Percentiles rank a stretch among this genome's conserved stretches.
Evolutionary conservation across 2,113 vertebrate genomes (phyloP).

Genomic region (Osmerus eperlanus): DNA sequence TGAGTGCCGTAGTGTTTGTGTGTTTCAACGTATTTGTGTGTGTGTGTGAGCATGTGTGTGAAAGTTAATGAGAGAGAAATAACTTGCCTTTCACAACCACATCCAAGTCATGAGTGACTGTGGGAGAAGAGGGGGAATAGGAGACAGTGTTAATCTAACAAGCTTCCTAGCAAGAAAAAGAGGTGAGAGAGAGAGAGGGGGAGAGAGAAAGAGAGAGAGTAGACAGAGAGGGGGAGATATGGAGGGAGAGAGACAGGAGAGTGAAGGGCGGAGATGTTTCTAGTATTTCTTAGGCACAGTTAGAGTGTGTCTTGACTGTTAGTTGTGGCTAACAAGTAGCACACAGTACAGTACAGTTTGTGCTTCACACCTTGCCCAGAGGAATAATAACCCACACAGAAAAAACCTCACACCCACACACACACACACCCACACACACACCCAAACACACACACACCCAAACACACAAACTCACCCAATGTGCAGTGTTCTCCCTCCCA

Average conservation of each 20-base stretch:
- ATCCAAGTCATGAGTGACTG: slow-evolving; percentile 73
- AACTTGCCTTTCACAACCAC: slow-evolving; percentile 73
- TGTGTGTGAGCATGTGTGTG: slow-evolving; percentile 12
- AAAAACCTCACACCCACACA: slow-evolving; percentile 20
- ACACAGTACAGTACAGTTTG: too few species aligned
- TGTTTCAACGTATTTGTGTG: neutral
- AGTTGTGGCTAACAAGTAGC: neutral
- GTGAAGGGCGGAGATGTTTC: slow-evolving; percentile 15
- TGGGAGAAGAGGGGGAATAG: slow-evolving; percentile 15
- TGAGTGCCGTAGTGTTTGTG: too few species aligned
- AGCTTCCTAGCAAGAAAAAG: too few species aligned
- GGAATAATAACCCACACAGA: neutral
- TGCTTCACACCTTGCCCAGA: too few species aligned
- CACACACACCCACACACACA: slow-evolving; percentile 4
- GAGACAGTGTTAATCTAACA: slow-evolving; percentile 2
- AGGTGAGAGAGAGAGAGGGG: too few species aligned
- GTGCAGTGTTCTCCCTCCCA: slow-evolving; percentile 99
- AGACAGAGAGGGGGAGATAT: too few species aligned
- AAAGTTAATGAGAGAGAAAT: slow-evolving; percentile 6
- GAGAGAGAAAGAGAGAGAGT: too few species aligned
- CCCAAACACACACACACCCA: neutral
- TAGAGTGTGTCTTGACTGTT: neutral
- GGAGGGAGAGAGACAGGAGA: slow-evolving; percentile 9
- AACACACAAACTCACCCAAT: slow-evolving; percentile 80
- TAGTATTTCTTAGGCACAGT: neutral